Base-by-base conservation (phyloP, 2,113 vertebrate species). In the Tragelaphus scriptus region DNA sequence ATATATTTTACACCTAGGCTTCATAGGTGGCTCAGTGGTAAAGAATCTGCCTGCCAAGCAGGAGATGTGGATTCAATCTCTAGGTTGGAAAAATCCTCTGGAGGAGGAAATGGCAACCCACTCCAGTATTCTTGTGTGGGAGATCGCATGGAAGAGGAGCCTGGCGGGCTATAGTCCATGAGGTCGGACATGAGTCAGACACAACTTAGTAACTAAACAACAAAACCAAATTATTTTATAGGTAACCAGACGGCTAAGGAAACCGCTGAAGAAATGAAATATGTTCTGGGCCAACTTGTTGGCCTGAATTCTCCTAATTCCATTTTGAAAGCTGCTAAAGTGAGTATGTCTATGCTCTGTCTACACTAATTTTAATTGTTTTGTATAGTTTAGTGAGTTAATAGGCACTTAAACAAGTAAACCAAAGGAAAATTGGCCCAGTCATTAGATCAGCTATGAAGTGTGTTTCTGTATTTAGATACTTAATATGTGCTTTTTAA, bases 221-320 rank as follows among this genome's bases (percentile, higher is more conserved):
- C n/a, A 75, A 75, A 75, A 77, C 23, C 40, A 77, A 75, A 40
- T 68, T 90, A 56, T 94, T 85, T 96, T 97, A 49, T 94, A 99
- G 99, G 98, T 85, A 96, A 90, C 91, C 85, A 98, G 56, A 89
- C 90, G 90, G 51, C 96, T 81, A 98, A 98, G 97, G 98, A 97
- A 95, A 97, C 97, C 47, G 98, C 99, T 94, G 98, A 99, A 82
- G 99, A 99, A 98, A 98, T 99, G 96, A 99, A 99, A 98, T 99
- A 98, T 95, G 99, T 99, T 97, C 99, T 99, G 75, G 99, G 99
- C 1, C 99, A 99, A 65, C 99, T 99, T 2, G 99, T 99, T 91
- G 99, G 98, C 90, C 99, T 99, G 91, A 99, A 99, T 99, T 99
- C 99, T 97, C 99, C 99, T 84, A 99, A 99, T 98, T 99, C 99